These are phyloP conservation scores for Manis javanica DNA, from an alignment of 2,797 vertebrate species.

Conservation along the genomic window DNA sequence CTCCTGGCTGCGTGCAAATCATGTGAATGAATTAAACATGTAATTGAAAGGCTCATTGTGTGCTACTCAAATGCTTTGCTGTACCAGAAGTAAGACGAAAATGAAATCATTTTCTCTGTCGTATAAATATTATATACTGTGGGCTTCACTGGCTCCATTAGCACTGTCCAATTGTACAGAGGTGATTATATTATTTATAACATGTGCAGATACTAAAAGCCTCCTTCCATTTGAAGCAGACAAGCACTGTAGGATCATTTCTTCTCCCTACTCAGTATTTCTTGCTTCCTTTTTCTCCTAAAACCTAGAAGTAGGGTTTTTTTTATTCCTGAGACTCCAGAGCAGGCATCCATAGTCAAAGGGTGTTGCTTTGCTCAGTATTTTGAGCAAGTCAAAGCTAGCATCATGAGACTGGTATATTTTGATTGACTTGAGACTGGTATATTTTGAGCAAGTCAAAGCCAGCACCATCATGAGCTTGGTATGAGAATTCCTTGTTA, in stretches of 20 bases:
- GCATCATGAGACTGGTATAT: background rate
- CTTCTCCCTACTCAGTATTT: background rate
- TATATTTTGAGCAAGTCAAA: background rate
- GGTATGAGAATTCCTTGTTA: background rate
- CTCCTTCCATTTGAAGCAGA: slow-evolving; percentile 23
- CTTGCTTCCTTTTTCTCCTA: background rate
- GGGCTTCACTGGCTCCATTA: slow-evolving; percentile 64
- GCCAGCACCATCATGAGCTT: background rate
- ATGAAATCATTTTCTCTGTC: slow-evolving; percentile 79
- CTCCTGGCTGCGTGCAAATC: slow-evolving; percentile 64
- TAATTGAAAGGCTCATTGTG: slow-evolving; percentile 73
- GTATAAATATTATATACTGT: slow-evolving; percentile 77
- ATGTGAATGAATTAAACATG: slow-evolving; percentile 81
- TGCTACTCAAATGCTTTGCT: slow-evolving; percentile 68
- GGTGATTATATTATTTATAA: slow-evolving; percentile 64
- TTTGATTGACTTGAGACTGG: background rate
- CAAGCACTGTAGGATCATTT: background rate
- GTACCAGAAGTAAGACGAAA: slow-evolving; percentile 78
- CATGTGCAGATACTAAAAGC: background rate
- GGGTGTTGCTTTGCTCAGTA: background rate
- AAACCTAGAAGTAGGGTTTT: background rate
- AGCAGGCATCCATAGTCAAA: background rate
- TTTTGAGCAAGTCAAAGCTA: background rate
- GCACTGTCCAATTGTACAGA: slow-evolving; percentile 45
- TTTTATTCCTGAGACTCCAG: background rate